phyloP scores from a whole-genome alignment of 92 coral and sea anemone genomes.

The Epizoanthus ramosus region DNA sequence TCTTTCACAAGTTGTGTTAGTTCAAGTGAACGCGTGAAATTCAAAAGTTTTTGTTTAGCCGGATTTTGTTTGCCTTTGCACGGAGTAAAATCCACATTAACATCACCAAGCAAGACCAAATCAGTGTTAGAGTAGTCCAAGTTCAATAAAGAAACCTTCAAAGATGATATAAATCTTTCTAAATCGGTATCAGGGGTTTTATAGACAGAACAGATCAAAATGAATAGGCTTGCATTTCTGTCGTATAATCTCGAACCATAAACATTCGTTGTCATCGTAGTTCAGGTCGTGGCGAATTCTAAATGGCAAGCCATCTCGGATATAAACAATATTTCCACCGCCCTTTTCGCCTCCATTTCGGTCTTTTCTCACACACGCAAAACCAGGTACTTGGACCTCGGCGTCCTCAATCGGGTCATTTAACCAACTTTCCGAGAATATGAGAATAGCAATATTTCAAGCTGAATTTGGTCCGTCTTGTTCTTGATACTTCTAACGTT shows the following conservation, averaged over 20 bases:
- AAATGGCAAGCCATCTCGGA: too few species aligned
- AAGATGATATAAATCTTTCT: constrained; percentile 43
- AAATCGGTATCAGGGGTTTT: constrained; percentile 37
- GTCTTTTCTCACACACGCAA: constrained; percentile 44
- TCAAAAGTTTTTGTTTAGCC: constrained; percentile 43
- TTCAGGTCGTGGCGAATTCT: too few species aligned
- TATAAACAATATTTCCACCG: too few species aligned
- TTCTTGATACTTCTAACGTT: too few species aligned
- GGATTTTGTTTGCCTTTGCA: constrained; percentile 28
- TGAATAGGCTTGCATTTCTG: constrained; percentile 52
- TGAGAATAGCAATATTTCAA: constrained; percentile 47
- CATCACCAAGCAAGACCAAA: constrained; percentile 45
- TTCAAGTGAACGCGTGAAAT: constrained; percentile 43
- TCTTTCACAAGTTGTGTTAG: constrained; percentile 40
- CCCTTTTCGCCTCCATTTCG: constrained; percentile 25
- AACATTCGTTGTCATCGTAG: constrained; percentile 41
- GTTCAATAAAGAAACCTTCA: constrained; percentile 29
- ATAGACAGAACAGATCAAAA: constrained; percentile 38
- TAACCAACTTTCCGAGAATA: constrained; percentile 45
- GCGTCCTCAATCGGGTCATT: constrained; percentile 46
- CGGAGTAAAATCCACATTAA: constrained; percentile 49
- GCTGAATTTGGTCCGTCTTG: constrained; percentile 1
- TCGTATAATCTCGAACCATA: constrained; percentile 44
- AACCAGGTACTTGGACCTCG: constrained; percentile 44
- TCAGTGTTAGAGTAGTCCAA: constrained; percentile 33